Evolutionary conservation across 1,140 invertebrate genomes (phyloP), one percentile per base, ranked within the genome.

Genomic region (Drosophila leontia): DNA sequence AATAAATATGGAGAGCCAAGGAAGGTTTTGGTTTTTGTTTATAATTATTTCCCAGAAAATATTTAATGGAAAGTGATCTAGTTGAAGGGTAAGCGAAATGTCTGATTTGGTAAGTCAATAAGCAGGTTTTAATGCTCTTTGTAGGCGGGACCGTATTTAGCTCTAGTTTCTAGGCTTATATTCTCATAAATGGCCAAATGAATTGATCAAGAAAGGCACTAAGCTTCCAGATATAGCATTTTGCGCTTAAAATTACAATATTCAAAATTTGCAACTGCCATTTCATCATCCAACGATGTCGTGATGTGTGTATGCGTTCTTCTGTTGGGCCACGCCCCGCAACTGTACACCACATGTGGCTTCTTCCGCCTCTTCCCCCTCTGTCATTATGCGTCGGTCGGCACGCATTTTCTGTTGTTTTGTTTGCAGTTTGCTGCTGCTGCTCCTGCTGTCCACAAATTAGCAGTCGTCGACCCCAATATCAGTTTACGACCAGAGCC

Each of bases 401-500:
- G 78, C 77, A 64, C 60, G 75, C 75, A 77, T 77, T 77, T 77
- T 77, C 13, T 37, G 19, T 56, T 56, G 53, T 77, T 50, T 61
- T 75, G 58, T 70, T 80, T 62, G 48, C 44, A 48, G 53, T 37
- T 68, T 45, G 32, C 26, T 76, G 39, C 26, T 58, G 32, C 50
- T 53, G 29, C 34, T 55, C 19, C 17, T 67, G 72, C 57, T 84
- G 59, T 82, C 82, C 84, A 88, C 80, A 88, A 88, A 88, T 88
- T 90, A 88, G 85, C 85, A 85, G 85, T 90, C 85, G 85, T 76
- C 85, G 85, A 90, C 85, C 85, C 88, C 85, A 90, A 90, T 90
- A 90, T 90, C 81, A 79, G 85, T 85, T 90, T 90, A 90, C 85
- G 85, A 85, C 69, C 74, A 55, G 47, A 47, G 60, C 48, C 50